Conservation (phyloP, 2,113 vertebrate genomes). For the Pelecanus crispus region DNA sequence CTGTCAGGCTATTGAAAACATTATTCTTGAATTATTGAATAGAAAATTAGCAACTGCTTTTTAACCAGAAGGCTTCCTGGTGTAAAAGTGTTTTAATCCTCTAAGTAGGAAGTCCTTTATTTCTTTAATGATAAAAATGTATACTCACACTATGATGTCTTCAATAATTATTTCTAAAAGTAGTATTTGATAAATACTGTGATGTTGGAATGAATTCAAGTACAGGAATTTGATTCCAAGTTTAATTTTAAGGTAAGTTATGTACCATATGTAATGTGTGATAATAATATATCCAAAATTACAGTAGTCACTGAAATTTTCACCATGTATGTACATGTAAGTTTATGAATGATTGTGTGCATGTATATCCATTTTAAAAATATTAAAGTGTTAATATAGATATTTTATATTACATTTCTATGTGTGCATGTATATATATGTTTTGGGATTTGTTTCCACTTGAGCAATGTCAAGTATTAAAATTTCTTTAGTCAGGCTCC, state of each 20-base stretch:
- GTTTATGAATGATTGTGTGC: neutral
- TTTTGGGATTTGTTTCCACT: neutral
- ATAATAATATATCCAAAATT: neutral
- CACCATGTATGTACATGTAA: rapidly evolving
- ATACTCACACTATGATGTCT: neutral
- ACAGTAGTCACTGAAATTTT: neutral
- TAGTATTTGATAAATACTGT: neutral
- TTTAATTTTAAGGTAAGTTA: neutral
- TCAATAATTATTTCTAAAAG: constrained; percentile 15
- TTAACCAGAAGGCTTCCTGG: neutral
- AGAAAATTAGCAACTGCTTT: neutral
- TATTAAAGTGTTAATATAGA: neutral
- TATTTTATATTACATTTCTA: neutral
- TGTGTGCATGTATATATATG: neutral
- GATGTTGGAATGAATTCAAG: neutral
- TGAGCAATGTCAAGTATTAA: neutral
- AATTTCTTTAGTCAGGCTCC: neutral
- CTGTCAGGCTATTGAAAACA: neutral
- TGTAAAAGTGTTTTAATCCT: neutral
- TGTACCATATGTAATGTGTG: neutral
- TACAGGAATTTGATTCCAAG: neutral
- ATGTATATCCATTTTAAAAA: neutral
- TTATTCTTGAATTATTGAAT: neutral
- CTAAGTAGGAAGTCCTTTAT: neutral
- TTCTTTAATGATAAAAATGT: constrained; percentile 8